Conservation (phyloP, 2,797 vertebrate species). For the Manis javanica region DNA sequence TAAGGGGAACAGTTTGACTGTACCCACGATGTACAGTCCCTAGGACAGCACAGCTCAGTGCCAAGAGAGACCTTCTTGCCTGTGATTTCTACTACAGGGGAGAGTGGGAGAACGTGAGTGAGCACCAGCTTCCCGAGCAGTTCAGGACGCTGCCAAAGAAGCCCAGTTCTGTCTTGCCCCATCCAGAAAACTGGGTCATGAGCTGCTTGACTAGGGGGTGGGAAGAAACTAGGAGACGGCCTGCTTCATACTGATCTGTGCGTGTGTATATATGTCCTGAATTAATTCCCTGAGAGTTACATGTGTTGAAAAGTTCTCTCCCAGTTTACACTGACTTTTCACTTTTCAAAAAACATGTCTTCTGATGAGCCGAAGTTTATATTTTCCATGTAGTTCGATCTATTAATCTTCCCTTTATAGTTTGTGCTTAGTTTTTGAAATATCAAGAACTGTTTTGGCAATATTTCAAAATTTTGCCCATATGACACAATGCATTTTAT, state of each 20-base stretch:
- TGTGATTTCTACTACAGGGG: neutral
- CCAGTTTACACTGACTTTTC: neutral
- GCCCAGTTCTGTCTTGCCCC: neutral
- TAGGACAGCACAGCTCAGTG: too few relatives aligned
- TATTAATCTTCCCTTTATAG: neutral
- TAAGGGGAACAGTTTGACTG: too few relatives aligned
- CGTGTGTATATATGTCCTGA: neutral
- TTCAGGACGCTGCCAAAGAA: neutral
- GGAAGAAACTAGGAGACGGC: too few relatives aligned
- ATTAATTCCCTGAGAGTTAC: neutral
- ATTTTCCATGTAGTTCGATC: neutral
- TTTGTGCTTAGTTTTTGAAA: slow-evolving; percentile 36
- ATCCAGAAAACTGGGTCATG: neutral
- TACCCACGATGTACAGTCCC: too few relatives aligned
- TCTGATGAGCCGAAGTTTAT: neutral
- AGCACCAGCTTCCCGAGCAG: neutral
- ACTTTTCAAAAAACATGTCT: neutral
- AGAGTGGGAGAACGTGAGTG: neutral
- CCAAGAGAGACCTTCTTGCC: too few relatives aligned
- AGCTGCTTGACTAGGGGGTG: neutral
- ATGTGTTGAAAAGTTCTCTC: neutral
- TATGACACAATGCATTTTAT: slow-evolving; percentile 9
- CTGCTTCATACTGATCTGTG: neutral
- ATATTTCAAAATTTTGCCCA: slow-evolving; percentile 27
- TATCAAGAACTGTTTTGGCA: neutral